phyloP scores from a whole-genome alignment of 2,888 invertebrate species.

The Helleia helle region DNA sequence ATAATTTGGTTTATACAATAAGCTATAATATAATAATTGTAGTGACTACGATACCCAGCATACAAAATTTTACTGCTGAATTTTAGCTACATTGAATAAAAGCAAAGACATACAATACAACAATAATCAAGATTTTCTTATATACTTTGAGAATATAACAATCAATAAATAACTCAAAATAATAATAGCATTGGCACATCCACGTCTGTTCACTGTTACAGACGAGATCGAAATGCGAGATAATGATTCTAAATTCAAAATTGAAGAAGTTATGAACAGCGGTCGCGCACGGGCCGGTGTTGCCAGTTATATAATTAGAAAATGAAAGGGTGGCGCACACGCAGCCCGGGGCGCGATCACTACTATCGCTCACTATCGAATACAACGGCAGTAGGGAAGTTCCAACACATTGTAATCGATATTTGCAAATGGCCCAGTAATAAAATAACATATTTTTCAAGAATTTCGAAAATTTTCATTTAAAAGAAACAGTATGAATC shows the following conservation, averaged over 20 bases:
- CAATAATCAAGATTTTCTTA: too few species aligned
- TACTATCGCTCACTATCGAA: conserved; percentile 66
- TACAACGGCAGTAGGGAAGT: conserved; percentile 37
- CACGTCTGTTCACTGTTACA: conserved; percentile 35
- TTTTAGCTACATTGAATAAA: too few species aligned
- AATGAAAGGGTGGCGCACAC: conserved; percentile 70
- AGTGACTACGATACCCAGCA: too few species aligned
- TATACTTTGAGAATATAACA: too few species aligned
- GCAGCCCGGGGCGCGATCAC: conserved; percentile 61
- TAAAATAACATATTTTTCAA: too few species aligned
- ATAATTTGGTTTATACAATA: too few species aligned
- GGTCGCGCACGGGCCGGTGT: conserved; percentile 67
- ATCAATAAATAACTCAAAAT: conserved; percentile 14
- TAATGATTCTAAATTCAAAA: conserved; percentile 58
- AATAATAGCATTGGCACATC: conserved; percentile 34
- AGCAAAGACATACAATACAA: too few species aligned
- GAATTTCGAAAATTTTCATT: background rate
- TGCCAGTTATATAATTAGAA: conserved; percentile 71
- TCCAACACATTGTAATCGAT: conserved; percentile 17
- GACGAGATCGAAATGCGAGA: conserved; percentile 40
- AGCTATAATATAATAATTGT: too few species aligned
- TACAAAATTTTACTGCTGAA: too few species aligned
- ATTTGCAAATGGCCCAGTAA: too few species aligned
- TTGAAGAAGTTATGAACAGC: conserved; percentile 44
- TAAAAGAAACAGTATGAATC: conserved; percentile 14